phyloP scores from a whole-genome alignment of 2,797 vertebrate species.

The Columba guinea region DNA sequence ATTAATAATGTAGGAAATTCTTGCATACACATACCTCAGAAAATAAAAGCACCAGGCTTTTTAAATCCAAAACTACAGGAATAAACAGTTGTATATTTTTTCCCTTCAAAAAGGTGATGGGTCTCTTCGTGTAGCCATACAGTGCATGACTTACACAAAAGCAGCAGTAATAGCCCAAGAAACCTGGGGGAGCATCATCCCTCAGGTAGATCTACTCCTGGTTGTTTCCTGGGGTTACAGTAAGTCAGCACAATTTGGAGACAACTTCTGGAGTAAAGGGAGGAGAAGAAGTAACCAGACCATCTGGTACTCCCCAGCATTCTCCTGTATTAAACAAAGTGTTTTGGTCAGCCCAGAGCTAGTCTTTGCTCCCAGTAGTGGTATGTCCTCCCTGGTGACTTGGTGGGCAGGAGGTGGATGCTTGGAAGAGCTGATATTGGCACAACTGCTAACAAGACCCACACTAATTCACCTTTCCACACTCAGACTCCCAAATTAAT shows the following conservation, averaged over 20 bases:
- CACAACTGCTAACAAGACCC: not conserved
- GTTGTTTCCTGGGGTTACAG: not conserved
- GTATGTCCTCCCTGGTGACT: not conserved
- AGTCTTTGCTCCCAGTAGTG: not conserved
- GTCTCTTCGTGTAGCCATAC: accelerated
- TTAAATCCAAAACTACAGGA: not conserved
- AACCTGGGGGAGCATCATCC: not conserved
- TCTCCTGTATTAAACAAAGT: not conserved
- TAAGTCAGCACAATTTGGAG: not conserved
- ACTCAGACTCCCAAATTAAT: not conserved
- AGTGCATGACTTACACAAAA: not conserved
- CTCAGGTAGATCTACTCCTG: not conserved
- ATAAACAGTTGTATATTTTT: not conserved
- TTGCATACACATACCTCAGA: not conserved
- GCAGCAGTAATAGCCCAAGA: not conserved
- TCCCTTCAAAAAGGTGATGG: not conserved
- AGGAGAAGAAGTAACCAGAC: not conserved
- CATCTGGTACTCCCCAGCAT: not conserved
- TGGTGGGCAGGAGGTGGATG: not conserved
- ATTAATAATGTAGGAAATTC: not conserved
- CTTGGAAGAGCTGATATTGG: not conserved
- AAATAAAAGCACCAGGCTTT: not conserved
- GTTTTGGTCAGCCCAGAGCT: not conserved
- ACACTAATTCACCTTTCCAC: not conserved
- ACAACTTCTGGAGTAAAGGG: not conserved